These are phyloP conservation scores for Laticauda colubrina DNA, from an alignment of 2,113 vertebrate species.

Conservation along the genomic window DNA sequence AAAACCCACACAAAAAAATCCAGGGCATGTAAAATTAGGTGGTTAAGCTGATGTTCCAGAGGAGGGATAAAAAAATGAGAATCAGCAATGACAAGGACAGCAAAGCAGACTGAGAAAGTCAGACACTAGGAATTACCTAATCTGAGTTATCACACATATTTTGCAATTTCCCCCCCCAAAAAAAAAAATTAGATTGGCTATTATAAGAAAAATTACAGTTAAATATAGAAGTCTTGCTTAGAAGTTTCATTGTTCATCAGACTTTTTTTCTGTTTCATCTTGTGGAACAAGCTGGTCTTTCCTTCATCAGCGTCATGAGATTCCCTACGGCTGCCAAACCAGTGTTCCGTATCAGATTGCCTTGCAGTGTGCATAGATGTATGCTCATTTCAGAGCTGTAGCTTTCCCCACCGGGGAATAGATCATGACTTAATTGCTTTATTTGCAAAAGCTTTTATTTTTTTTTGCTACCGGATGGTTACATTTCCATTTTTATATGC, in stretches of 20 bases:
- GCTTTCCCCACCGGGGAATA: background rate
- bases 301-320: background rate
- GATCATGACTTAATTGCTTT: background rate
- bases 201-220: background rate
- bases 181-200: background rate
- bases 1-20: background rate
- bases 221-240: background rate
- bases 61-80: background rate
- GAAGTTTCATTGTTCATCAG: background rate
- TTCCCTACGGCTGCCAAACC: background rate
- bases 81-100: background rate
- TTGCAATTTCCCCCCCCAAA: accelerated
- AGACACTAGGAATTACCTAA: background rate
- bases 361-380: background rate
- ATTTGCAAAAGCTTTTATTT: background rate
- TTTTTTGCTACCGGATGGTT: background rate
- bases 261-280: background rate
- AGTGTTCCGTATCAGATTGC: background rate
- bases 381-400: background rate
- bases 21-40: background rate
- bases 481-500: background rate
- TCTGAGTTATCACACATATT: background rate
- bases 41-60: background rate
- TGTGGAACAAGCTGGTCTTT: background rate
- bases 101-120: background rate